Conservation (phyloP, 1,140 invertebrate genomes). For the Drosophila nannoptera region DNA sequence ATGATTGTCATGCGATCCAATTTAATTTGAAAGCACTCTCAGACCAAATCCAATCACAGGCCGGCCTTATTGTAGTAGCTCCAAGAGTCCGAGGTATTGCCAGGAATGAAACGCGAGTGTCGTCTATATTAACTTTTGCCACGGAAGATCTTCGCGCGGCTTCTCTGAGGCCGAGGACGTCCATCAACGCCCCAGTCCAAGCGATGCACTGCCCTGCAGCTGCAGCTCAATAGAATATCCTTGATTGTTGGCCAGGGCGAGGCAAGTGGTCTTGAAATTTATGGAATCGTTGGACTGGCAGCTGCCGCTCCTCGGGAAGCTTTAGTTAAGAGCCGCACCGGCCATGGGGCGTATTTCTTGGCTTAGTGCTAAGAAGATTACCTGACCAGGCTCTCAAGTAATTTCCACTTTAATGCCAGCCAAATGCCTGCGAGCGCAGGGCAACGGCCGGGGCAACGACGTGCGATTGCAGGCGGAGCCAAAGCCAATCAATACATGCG, state of each 20-base stretch:
- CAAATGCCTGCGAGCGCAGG: conserved; percentile 1
- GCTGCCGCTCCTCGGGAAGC: too few species aligned
- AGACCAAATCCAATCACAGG: too few species aligned
- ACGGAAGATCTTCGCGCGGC: too few species aligned
- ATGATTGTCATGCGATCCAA: too few species aligned
- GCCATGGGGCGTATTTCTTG: neutral
- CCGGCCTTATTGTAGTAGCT: too few species aligned
- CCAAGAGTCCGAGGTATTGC: too few species aligned
- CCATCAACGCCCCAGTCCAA: conserved; percentile 4
- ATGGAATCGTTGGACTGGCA: too few species aligned
- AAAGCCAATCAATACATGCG: conserved; percentile 15
- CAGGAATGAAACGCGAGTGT: too few species aligned
- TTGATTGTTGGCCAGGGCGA: neutral
- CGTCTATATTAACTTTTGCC: too few species aligned
- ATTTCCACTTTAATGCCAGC: conserved; percentile 14
- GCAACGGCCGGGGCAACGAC: neutral
- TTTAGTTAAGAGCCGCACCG: conserved; percentile 17
- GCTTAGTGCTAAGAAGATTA: conserved; percentile 23
- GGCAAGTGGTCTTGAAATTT: neutral
- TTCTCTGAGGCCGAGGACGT: neutral
- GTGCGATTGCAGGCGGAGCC: neutral
- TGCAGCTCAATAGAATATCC: neutral
- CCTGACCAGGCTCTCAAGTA: conserved; percentile 15
- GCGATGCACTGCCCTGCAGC: conserved; percentile 15
- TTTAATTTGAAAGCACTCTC: too few species aligned